Evolutionary conservation across 2,888 invertebrate species (phyloP).

Genomic region (Acronicta psi): DNA sequence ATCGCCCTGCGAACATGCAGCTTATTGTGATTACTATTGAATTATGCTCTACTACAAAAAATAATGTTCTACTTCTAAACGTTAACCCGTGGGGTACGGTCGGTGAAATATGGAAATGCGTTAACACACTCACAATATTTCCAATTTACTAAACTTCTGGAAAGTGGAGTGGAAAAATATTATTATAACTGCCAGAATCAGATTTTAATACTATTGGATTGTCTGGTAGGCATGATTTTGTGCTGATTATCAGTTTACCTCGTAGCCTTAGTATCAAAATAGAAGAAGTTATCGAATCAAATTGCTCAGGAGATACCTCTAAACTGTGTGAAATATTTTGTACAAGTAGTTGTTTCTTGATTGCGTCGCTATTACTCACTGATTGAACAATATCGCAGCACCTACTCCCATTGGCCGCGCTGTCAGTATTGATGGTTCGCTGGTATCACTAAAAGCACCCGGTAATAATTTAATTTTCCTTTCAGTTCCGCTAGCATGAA

Average conservation of each 20-base stretch:
- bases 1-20: conserved; percentile 17
- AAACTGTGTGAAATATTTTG: conserved; percentile 33
- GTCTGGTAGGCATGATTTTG: background rate
- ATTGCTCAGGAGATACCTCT: conserved; percentile 44
- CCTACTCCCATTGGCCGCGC: conserved; percentile 9
- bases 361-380: conserved; percentile 15
- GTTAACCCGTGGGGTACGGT: too few species aligned
- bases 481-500: background rate
- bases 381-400: conserved; percentile 25
- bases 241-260: conserved; percentile 3
- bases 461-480: conserved; percentile 43
- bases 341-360: conserved; percentile 28
- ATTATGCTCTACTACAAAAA: background rate
- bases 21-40: conserved; percentile 32
- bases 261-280: conserved; percentile 24
- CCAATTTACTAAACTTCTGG: too few species aligned
- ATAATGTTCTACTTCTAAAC: background rate
- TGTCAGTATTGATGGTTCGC: conserved; percentile 13
- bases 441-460: conserved; percentile 24
- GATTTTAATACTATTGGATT: background rate
- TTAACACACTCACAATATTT: too few species aligned
- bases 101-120: too few species aligned
- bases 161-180: too few species aligned
- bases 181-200: background rate
- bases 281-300: conserved; percentile 26